Percentiles rank a stretch among this genome's conserved stretches.
phyloP scores from a whole-genome alignment of 30 jellyfish, hydroid and myxozoan species.

The Chironex yamaguchii region DNA sequence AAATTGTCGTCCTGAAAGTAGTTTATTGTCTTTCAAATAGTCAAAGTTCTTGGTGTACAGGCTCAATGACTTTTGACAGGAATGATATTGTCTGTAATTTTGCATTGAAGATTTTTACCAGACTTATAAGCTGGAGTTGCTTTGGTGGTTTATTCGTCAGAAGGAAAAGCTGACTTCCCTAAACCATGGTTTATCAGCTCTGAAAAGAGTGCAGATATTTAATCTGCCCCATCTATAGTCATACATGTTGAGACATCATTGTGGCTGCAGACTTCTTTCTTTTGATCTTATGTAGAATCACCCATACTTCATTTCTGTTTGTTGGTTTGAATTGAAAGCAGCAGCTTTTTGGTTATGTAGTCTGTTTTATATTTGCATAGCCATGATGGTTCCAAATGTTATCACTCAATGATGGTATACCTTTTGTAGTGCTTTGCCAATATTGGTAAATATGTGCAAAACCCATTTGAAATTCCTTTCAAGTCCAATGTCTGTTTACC shows the following conservation, averaged over 20 bases:
- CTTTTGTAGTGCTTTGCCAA: slow-evolving; percentile 54
- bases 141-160: too few relatives aligned
- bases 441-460: slow-evolving; percentile 45
- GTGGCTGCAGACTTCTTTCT: slow-evolving; percentile 39
- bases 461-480: slow-evolving; percentile 21
- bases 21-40: too few relatives aligned
- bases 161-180: slow-evolving; percentile 10
- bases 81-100: too few relatives aligned
- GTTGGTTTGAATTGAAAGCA: slow-evolving; percentile 56
- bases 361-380: slow-evolving; percentile 23
- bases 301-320: slow-evolving; percentile 10
- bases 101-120: too few relatives aligned
- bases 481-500: slow-evolving; percentile 5
- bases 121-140: too few relatives aligned
- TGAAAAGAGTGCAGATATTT: slow-evolving; percentile 39
- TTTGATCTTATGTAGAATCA: slow-evolving; percentile 49
- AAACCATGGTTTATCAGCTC: slow-evolving; percentile 27
- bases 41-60: too few relatives aligned
- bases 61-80: too few relatives aligned
- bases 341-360: slow-evolving; percentile 12
- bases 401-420: slow-evolving; percentile 47
- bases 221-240: slow-evolving; percentile 62
- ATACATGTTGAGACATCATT: slow-evolving; percentile 52
- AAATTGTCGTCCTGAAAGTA: too few relatives aligned
- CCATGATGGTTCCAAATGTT: slow-evolving; percentile 47